Evolutionary conservation across 2,113 vertebrate species (phyloP).

Genomic region (Rhea americana): DNA sequence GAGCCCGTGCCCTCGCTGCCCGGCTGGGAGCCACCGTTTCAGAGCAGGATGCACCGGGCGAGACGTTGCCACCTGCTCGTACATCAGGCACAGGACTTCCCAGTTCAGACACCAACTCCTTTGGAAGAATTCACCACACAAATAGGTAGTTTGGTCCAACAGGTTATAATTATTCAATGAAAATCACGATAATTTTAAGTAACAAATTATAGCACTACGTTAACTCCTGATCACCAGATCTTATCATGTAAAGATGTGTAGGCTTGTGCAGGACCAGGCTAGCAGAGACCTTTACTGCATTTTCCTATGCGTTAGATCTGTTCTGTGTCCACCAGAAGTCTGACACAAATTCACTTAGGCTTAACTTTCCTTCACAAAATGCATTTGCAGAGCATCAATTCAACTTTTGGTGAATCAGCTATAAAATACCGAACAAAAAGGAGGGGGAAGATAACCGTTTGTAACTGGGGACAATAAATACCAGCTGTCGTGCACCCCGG

Average conservation of each 20-base stretch:
- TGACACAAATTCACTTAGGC: fast-evolving
- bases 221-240: background rate
- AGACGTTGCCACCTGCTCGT: background rate
- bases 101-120: background rate
- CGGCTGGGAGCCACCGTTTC: background rate
- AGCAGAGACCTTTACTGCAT: background rate
- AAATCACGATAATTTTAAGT: background rate
- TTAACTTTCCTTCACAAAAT: background rate
- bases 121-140: background rate
- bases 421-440: background rate
- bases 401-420: background rate
- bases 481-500: background rate
- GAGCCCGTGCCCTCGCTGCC: background rate
- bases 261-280: background rate
- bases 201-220: background rate
- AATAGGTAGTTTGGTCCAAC: background rate
- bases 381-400: background rate
- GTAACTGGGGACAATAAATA: background rate
- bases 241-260: fast-evolving
- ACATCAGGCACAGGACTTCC: background rate
- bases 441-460: background rate
- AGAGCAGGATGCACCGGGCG: background rate
- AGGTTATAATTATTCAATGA: background rate
- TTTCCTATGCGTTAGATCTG: background rate
- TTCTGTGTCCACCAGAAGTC: background rate